Evolutionary conservation across 2,797 vertebrate genomes (phyloP).

Genomic region (Myotis vivesi): DNA sequence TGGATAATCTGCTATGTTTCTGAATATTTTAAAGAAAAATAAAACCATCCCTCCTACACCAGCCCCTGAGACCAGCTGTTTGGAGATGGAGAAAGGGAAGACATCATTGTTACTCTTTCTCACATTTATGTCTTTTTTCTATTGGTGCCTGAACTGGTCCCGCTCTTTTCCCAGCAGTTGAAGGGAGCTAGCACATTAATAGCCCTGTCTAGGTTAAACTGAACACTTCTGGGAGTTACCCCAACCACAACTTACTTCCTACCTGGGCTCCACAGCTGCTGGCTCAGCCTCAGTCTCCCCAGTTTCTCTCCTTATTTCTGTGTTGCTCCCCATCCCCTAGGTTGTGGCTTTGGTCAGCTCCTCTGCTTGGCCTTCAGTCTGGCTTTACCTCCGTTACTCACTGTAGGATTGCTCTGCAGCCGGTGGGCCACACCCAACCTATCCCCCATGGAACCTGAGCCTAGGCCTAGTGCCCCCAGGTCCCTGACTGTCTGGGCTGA

Average conservation of each 20-base stretch:
- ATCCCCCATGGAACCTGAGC: neutral
- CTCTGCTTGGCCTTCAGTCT: neutral
- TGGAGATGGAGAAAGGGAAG: neutral
- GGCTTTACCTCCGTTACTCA: neutral
- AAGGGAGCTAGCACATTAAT: neutral
- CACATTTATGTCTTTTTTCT: neutral
- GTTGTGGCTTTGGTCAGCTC: neutral
- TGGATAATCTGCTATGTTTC: neutral
- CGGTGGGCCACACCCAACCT: neutral
- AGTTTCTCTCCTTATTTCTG: neutral
- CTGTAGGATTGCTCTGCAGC: neutral
- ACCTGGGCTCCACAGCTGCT: neutral
- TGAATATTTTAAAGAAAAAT: conserved; percentile 34
- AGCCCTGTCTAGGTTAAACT: neutral
- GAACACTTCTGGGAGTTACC: neutral
- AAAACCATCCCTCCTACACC: neutral
- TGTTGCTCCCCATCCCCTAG: neutral
- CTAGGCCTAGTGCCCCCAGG: too few relatives aligned
- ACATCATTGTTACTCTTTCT: neutral
- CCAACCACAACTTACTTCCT: neutral
- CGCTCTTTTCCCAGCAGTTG: neutral
- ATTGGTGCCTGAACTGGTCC: neutral
- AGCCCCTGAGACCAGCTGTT: conserved; percentile 41
- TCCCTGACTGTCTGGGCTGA: too few relatives aligned
- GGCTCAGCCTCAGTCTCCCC: neutral